Percentiles rank a stretch among this genome's conserved stretches.
Conservation (phyloP, 2,113 vertebrate species). For the Noturus placidus region DNA sequence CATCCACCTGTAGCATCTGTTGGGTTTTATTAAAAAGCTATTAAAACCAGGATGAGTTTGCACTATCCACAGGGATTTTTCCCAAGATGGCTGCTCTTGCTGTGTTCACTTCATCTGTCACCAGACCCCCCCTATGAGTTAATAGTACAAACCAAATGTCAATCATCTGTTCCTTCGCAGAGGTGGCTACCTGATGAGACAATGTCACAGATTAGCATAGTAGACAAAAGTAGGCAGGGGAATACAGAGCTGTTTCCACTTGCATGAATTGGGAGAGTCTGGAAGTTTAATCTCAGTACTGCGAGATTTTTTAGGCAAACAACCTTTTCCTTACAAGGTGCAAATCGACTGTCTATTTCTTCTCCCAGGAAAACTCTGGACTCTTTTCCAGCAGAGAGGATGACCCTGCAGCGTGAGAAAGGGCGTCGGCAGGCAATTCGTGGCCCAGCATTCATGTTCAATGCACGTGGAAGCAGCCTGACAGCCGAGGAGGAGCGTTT, state of each 20-base stretch:
- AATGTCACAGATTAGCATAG: constrained; percentile 28
- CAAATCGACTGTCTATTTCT: not conserved
- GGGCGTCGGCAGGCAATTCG: constrained; percentile 81
- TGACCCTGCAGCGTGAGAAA: constrained; percentile 79
- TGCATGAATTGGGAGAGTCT: constrained; percentile 21
- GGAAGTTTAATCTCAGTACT: not conserved
- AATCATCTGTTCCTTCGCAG: constrained; percentile 36
- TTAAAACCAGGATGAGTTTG: constrained; percentile 41
- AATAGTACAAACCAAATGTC: constrained; percentile 27
- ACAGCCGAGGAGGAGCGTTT: constrained; percentile 61
- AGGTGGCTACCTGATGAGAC: constrained; percentile 35
- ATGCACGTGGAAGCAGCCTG: constrained; percentile 77
- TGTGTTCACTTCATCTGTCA: constrained; percentile 9
- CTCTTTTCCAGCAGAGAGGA: constrained; percentile 72
- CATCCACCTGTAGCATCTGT: constrained; percentile 52
- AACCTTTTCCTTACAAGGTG: not conserved
- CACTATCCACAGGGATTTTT: constrained; percentile 34
- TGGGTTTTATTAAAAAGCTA: constrained; percentile 60
- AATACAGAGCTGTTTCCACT: not conserved
- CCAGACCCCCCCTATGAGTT: constrained; percentile 1
- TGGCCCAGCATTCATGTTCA: constrained; percentile 86
- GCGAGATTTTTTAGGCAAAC: not conserved
- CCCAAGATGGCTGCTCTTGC: not conserved
- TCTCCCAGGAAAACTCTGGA: constrained; percentile 55
- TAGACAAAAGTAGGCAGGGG: not conserved